phyloP scores from a whole-genome alignment of 2,113 vertebrate species.

The Phasianus colchicus region DNA sequence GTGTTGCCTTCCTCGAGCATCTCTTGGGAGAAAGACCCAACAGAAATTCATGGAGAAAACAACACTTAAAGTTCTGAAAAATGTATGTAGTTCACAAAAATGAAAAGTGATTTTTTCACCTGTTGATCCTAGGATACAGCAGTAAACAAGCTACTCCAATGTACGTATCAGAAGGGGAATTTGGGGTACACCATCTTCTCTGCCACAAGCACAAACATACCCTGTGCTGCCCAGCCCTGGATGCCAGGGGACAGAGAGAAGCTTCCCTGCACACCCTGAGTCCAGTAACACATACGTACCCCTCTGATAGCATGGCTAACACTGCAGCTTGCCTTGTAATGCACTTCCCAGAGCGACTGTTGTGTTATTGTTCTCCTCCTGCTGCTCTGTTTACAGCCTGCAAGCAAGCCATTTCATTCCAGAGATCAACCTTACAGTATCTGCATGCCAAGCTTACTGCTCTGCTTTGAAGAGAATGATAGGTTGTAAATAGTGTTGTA shows the following conservation, averaged over 20 bases:
- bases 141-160: not conserved
- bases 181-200: not conserved
- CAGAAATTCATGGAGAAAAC: not conserved
- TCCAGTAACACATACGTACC: rapidly evolving
- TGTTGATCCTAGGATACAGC: rapidly evolving
- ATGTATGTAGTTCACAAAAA: not conserved
- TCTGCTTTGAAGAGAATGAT: not conserved
- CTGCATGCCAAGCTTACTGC: not conserved
- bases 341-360: not conserved
- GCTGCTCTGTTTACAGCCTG: not conserved
- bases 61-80: not conserved
- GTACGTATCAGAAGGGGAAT: not conserved
- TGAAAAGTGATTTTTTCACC: rapidly evolving
- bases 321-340: not conserved
- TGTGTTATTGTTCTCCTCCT: not conserved
- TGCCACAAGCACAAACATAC: not conserved
- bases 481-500: not conserved
- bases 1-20: not conserved
- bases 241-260: not conserved
- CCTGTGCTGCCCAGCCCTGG: not conserved
- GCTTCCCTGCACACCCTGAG: not conserved
- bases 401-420: not conserved
- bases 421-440: not conserved
- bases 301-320: not conserved
- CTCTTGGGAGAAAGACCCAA: not conserved